Conservation (phyloP, 2,113 vertebrate species). For the Myrmophylax atrothorax region DNA sequence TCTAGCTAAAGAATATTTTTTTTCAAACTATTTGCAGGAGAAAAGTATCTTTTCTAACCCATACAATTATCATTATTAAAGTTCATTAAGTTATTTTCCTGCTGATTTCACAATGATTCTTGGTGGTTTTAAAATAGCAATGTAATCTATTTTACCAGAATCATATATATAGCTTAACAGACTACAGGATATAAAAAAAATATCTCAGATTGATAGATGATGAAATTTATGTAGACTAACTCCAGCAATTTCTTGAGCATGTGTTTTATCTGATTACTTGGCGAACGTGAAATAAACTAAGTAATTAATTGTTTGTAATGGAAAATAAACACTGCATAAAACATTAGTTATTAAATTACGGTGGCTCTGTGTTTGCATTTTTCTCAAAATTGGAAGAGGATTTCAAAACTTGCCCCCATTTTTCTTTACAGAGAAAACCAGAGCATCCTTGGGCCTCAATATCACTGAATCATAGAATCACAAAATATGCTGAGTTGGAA, state of each 20-base stretch:
- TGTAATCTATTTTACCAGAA: not conserved
- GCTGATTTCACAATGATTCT: conserved; percentile 31
- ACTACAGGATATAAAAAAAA: not conserved
- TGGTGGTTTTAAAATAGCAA: conserved; percentile 35
- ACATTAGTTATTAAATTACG: not conserved
- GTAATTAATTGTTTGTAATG: conserved; percentile 26
- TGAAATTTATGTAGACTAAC: not conserved
- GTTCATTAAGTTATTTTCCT: conserved; percentile 46
- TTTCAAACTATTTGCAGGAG: not conserved
- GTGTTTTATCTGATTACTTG: conserved; percentile 10
- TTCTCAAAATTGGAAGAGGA: not conserved
- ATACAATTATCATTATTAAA: conserved; percentile 52
- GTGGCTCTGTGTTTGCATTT: not conserved
- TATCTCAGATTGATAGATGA: not conserved
- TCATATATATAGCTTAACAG: conserved; percentile 13
- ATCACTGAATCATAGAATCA: not conserved
- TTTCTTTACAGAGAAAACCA: not conserved
- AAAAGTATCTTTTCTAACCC: conserved; percentile 45
- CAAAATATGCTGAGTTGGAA: not conserved
- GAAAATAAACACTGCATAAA: not conserved
- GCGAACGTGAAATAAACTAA: not conserved
- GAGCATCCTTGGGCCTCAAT: not conserved
- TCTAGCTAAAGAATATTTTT: not conserved
- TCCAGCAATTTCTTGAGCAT: conserved; percentile 24
- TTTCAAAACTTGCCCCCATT: not conserved